These are phyloP conservation scores for Aurelia aurita DNA, from an alignment of 30 jellyfish, hydroid and myxozoan species.

Conservation along the genomic window DNA sequence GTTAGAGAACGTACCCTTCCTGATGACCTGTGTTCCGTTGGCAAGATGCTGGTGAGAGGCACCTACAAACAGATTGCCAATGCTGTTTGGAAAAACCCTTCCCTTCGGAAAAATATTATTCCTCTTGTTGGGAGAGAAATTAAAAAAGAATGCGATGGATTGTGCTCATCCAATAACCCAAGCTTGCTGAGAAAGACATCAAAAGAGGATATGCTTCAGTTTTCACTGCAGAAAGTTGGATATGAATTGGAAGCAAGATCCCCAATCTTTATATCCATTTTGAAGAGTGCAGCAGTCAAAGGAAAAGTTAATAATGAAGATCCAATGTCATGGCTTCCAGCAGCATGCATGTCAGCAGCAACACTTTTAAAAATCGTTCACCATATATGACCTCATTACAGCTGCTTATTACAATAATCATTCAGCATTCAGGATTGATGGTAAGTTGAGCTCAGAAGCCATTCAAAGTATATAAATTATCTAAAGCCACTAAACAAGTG, in stretches of 20 bases:
- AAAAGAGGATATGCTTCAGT: conserved; percentile 3
- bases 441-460: too few relatives aligned
- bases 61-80: neutral
- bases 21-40: neutral
- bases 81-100: neutral
- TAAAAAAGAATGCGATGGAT: neutral
- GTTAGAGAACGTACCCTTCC: conserved; percentile 3
- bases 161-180: neutral
- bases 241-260: neutral
- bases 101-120: neutral
- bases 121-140: conserved; percentile 8
- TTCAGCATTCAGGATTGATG: too few relatives aligned
- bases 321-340: conserved; percentile 1
- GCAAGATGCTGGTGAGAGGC: conserved; percentile 2
- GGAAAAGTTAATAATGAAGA: neutral
- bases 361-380: neutral
- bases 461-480: too few relatives aligned
- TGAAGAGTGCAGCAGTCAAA: conserved; percentile 1
- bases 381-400: neutral
- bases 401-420: conserved; percentile 1
- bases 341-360: conserved; percentile 1
- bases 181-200: too few relatives aligned
- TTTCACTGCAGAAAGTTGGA: neutral
- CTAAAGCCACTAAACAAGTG: too few relatives aligned
- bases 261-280: neutral